Evolutionary conservation across 2,888 invertebrate genomes (phyloP).

Genomic region (Girardia tigrina): DNA sequence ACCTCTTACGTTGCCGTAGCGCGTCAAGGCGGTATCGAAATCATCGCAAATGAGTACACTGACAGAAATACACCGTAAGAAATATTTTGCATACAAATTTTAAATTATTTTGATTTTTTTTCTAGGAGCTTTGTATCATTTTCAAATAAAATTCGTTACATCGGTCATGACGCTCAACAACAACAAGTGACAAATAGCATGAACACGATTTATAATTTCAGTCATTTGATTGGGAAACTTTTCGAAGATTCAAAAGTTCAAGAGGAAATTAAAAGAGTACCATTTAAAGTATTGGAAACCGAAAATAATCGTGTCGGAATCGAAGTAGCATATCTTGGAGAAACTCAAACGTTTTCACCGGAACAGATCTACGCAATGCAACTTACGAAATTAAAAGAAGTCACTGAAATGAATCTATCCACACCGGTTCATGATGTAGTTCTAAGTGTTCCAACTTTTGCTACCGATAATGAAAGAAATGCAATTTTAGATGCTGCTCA

Average conservation of each 20-base stretch:
- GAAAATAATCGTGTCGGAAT: conserved; percentile 71
- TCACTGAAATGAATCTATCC: conserved; percentile 69
- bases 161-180: conserved; percentile 90
- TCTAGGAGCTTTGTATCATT: conserved; percentile 85
- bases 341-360: conserved; percentile 60
- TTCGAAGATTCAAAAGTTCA: conserved; percentile 71
- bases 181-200: conserved; percentile 91
- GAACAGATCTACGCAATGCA: conserved; percentile 95
- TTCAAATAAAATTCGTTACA: conserved; percentile 72
- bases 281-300: conserved; percentile 65
- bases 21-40: conserved; percentile 95
- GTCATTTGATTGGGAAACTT: conserved; percentile 75
- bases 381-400: conserved; percentile 84
- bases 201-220: conserved; percentile 84
- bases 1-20: conserved; percentile 94
- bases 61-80: conserved; percentile 95
- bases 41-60: conserved; percentile 97
- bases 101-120: conserved; percentile 34
- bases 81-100: too few species aligned
- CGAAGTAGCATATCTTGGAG: conserved; percentile 72
- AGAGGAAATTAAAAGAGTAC: conserved; percentile 64
- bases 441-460: conserved; percentile 67
- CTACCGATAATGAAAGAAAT: conserved; percentile 79
- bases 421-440: conserved; percentile 63
- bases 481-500: conserved; percentile 77